A percentile compares a stretch with the other conserved stretches of the same genome.
These are phyloP conservation scores for Chelonia mydas DNA, from an alignment of 2,797 vertebrate genomes.

Conservation along the genomic window DNA sequence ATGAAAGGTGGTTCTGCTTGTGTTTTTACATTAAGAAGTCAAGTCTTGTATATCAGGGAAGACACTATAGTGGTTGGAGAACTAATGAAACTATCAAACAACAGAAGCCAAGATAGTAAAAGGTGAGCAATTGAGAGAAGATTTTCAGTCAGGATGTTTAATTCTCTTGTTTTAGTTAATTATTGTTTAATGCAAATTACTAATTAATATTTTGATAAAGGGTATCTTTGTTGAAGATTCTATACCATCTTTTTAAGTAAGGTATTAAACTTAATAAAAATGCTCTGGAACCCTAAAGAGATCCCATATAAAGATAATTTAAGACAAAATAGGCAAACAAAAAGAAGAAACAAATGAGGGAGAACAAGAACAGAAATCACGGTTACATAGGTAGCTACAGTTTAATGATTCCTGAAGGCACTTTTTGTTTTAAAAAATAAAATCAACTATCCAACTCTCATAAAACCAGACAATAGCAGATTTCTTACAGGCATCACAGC, in stretches of 20 bases:
- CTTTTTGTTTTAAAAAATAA: neutral
- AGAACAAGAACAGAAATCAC: fast-evolving
- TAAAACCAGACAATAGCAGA: neutral
- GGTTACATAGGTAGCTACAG: neutral
- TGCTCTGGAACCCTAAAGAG: neutral
- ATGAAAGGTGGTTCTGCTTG: neutral
- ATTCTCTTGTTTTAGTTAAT: neutral
- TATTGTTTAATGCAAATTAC: neutral
- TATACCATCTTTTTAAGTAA: too few species aligned
- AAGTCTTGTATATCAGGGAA: neutral
- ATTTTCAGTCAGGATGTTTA: neutral
- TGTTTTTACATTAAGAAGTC: neutral
- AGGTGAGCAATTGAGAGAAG: neutral
- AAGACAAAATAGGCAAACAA: neutral
- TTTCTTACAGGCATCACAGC: neutral
- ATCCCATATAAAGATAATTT: neutral
- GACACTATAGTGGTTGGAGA: neutral
- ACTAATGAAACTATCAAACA: neutral
- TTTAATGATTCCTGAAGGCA: neutral
- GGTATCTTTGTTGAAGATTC: neutral
- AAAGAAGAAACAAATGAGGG: neutral
- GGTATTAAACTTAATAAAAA: neutral
- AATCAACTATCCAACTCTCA: neutral
- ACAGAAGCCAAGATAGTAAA: neutral
- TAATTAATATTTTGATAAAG: neutral